phyloP scores from a whole-genome alignment of 2,113 vertebrate species.

The Brevimyrus niger region DNA sequence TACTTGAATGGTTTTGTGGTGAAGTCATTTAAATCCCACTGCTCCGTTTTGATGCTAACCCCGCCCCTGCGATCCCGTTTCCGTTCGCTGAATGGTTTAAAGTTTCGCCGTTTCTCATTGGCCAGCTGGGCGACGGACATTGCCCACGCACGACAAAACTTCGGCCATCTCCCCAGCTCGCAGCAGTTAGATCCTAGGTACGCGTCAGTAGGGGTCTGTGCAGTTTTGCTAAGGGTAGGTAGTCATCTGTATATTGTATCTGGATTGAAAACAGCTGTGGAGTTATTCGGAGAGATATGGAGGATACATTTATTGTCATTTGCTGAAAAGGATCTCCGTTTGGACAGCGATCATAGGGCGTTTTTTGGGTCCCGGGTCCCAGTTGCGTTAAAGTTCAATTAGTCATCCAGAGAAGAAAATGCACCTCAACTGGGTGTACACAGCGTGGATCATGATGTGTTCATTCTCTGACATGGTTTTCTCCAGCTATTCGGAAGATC shows the following conservation, averaged over 20 bases:
- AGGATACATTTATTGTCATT: not conserved
- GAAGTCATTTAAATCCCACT: slow-evolving; percentile 28
- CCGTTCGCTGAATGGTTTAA: slow-evolving; percentile 55
- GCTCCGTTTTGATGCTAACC: slow-evolving; percentile 10
- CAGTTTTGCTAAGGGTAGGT: not conserved
- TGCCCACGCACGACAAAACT: slow-evolving; percentile 40
- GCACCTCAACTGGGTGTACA: slow-evolving; percentile 45
- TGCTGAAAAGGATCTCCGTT: not conserved
- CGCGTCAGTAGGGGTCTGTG: not conserved
- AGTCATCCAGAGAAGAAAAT: slow-evolving; percentile 35
- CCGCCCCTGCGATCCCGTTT: slow-evolving; percentile 31
- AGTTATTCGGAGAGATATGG: slow-evolving; percentile 39
- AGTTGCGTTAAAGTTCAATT: slow-evolving; percentile 11
- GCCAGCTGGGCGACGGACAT: slow-evolving; percentile 53
- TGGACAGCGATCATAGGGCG: not conserved
- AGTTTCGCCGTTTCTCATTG: slow-evolving; percentile 49
- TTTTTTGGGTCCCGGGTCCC: not conserved
- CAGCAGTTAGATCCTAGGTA: not conserved
- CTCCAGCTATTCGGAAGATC: slow-evolving; percentile 62
- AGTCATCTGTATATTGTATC: not conserved
- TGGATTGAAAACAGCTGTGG: not conserved
- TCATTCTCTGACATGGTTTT: slow-evolving; percentile 38
- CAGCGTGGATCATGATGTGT: slow-evolving; percentile 55
- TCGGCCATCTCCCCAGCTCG: slow-evolving; percentile 9
- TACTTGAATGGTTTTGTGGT: slow-evolving; percentile 6